Base-by-base conservation (phyloP, 2,888 invertebrate genomes). In the Steromphala cineraria region DNA sequence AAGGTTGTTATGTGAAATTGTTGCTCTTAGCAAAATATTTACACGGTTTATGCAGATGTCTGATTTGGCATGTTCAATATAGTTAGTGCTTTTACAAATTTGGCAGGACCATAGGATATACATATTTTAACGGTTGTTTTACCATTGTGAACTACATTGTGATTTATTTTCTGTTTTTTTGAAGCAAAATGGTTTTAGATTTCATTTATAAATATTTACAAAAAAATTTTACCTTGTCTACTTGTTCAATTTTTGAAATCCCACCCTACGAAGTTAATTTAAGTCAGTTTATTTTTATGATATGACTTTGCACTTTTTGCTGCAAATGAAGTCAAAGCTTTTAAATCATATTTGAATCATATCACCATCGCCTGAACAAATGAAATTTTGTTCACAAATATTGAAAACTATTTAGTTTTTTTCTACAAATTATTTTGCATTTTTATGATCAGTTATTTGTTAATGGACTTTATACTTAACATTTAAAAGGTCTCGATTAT, bases 91-190 rank as follows among this genome's bases (percentile, higher is more conserved):
- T 71, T n/a, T 71, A 71, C 71, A 31, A 36, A 36, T 31, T 71
- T 71, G 71, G 71, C 71, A 71, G 40, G 71, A 36, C 71, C 71
- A 71, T 36, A 71, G 10, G 56, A 31, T 71, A 71, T 71, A 71
- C 71, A 56, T 71, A 71, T 71, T 71, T 71, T 71, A 71, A 36
- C 71, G 19, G 40, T 71, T 71, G 71, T 71, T 71, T 71, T 71
- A 71, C 17, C 17, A 31, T n/a, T 31, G 31, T 71, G 71, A 36
- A 71, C 36, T 40, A 71, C 40, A 31, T 17, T 67, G 67, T 71
- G 71, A 71, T 71, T 71, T 36, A 28, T 36, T 46, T 46, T 46
- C 13, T 46, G 10, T 46, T 13, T 5, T n/a, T 46, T 5, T 46
- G 5, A 13, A 46, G 46, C 10, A 5, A 46, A 46, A 13, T 46